Evolutionary conservation across 92 coral and sea anemone species (phyloP).

Genomic region (Umimayanthus kanabou): DNA sequence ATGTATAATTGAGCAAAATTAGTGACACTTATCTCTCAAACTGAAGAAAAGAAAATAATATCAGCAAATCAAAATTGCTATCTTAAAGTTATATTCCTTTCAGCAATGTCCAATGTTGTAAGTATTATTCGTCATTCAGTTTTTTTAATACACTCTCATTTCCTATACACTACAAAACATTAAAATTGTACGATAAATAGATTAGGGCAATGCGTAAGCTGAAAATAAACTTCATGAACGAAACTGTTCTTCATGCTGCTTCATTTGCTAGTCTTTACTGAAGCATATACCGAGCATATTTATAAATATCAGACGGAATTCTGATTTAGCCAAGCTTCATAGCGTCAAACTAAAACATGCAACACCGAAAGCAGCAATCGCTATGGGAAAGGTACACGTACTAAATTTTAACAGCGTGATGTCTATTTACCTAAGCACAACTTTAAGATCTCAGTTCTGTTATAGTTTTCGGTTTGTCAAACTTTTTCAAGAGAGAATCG

Average conservation of each 20-base stretch:
- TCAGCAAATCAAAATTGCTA: slow-evolving; percentile 27
- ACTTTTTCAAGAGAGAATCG: background rate
- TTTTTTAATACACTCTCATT: background rate
- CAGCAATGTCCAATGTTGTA: background rate
- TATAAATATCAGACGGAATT: background rate
- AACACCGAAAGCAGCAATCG: background rate
- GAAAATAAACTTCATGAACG: slow-evolving; percentile 22
- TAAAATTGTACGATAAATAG: slow-evolving; percentile 1
- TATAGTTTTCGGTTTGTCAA: background rate
- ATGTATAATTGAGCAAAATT: background rate
- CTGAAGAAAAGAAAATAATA: background rate
- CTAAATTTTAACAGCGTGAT: background rate
- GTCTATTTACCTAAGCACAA: background rate
- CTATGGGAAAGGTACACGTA: background rate
- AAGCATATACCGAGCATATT: background rate
- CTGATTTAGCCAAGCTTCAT: background rate
- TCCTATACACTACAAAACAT: background rate
- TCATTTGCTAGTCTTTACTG: background rate
- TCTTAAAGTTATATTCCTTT: slow-evolving; percentile 8
- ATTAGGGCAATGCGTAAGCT: background rate
- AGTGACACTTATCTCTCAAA: background rate
- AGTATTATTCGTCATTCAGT: background rate
- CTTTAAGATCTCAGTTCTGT: background rate
- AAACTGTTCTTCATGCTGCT: background rate
- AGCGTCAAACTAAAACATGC: background rate